phyloP scores from a whole-genome alignment of 2,888 invertebrate genomes.

The Melinaea menophilus region DNA sequence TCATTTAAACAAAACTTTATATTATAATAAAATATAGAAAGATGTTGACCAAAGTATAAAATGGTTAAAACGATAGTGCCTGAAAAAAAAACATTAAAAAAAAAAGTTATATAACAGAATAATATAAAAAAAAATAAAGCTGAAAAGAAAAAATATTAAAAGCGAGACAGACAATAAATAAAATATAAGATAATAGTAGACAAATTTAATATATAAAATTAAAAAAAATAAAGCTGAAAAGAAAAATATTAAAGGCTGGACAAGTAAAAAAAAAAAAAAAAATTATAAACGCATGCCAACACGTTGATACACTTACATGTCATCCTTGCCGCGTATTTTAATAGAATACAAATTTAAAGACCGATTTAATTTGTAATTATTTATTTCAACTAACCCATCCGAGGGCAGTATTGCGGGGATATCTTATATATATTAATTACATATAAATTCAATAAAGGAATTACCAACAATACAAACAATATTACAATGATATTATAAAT shows the following conservation, averaged over 20 bases:
- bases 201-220: slow-evolving; percentile 19
- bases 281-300: slow-evolving; percentile 30
- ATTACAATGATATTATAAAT: slow-evolving; percentile 39
- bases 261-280: slow-evolving; percentile 23
- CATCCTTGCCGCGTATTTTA: slow-evolving; percentile 52
- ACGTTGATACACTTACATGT: slow-evolving; percentile 50
- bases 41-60: no score
- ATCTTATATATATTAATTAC: slow-evolving; percentile 64
- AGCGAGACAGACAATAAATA: slow-evolving; percentile 26
- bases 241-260: slow-evolving; percentile 26
- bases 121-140: slow-evolving; percentile 14
- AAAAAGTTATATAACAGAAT: slow-evolving; percentile 15
- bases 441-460: slow-evolving; percentile 72
- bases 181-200: slow-evolving; percentile 12
- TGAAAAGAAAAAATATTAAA: slow-evolving; percentile 20
- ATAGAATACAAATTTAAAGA: slow-evolving; percentile 32
- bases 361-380: slow-evolving; percentile 43
- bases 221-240: slow-evolving; percentile 20
- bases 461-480: slow-evolving; percentile 65
- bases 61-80: neutral
- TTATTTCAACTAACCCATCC: slow-evolving; percentile 69
- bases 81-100: neutral
- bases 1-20: no score
- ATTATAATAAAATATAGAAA: no score
- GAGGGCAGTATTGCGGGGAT: slow-evolving; percentile 61